These are phyloP conservation scores for Megathymus violae DNA, from an alignment of 1,140 invertebrate species.

Conservation along the genomic window DNA sequence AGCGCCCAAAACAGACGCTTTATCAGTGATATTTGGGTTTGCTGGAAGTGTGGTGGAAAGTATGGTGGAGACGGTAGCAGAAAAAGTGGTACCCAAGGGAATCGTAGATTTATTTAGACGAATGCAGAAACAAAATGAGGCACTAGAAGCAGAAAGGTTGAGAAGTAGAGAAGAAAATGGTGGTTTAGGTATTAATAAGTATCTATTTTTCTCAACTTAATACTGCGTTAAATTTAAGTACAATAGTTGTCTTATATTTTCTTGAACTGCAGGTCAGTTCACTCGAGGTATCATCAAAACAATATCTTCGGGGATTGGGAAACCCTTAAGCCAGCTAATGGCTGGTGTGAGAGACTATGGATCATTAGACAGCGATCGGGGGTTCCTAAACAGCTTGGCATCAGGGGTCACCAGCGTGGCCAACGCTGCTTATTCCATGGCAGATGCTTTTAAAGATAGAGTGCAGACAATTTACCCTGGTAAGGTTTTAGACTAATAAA, in stretches of 20 bases:
- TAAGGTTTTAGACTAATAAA: constrained; percentile 37
- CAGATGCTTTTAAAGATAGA: constrained; percentile 76
- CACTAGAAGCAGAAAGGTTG: constrained; percentile 75
- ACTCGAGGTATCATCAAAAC: constrained; percentile 77
- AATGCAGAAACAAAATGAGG: constrained; percentile 74
- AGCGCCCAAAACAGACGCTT: constrained; percentile 67
- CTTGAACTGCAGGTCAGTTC: constrained; percentile 69
- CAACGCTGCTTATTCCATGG: constrained; percentile 69
- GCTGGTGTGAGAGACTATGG: constrained; percentile 73
- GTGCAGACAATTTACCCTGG: constrained; percentile 84
- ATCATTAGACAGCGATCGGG: constrained; percentile 77
- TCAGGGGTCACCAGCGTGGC: constrained; percentile 76
- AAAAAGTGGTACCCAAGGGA: constrained; percentile 73
- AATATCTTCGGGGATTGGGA: constrained; percentile 67
- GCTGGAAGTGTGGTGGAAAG: constrained; percentile 78
- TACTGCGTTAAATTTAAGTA: no score
- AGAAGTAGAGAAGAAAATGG: constrained; percentile 82
- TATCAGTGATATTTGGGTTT: constrained; percentile 73
- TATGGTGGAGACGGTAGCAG: constrained; percentile 74
- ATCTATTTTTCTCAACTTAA: no score
- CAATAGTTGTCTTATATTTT: no score
- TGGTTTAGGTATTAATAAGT: constrained; percentile 64
- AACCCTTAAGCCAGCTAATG: constrained; percentile 76
- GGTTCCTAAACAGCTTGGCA: constrained; percentile 72
- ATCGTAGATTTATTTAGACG: constrained; percentile 74